A percentile compares a stretch with the other conserved stretches of the same genome.
Evolutionary conservation across 2,113 vertebrate genomes (phyloP).

Genomic region (Aldabrachelys gigantea): DNA sequence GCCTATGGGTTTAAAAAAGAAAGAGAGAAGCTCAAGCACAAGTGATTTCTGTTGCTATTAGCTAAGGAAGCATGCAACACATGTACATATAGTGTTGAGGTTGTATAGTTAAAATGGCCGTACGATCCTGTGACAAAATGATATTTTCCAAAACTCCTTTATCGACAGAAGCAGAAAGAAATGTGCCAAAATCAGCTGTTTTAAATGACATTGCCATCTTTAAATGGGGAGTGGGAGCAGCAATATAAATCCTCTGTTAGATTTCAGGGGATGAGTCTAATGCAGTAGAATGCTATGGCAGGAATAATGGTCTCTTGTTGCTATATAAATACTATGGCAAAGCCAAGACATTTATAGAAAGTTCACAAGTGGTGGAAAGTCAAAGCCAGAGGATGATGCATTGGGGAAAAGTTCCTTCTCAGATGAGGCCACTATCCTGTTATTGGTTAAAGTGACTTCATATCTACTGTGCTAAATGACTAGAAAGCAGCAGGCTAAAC

Average conservation of each 20-base stretch:
- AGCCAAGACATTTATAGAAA: not conserved
- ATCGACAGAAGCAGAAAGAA: not conserved
- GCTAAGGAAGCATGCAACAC: not conserved
- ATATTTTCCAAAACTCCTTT: not conserved
- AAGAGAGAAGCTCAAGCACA: not conserved
- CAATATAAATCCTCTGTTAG: not conserved
- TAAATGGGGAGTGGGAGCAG: not conserved
- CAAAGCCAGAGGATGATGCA: slow-evolving; percentile 57
- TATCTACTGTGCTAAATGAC: slow-evolving; percentile 17
- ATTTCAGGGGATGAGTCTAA: not conserved
- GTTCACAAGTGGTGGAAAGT: slow-evolving; percentile 24
- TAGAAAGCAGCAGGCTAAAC: slow-evolving; percentile 62
- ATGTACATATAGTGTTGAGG: not conserved
- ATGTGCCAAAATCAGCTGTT: not conserved
- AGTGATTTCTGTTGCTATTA: not conserved
- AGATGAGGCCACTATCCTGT: slow-evolving; percentile 59
- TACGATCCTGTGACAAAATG: not conserved
- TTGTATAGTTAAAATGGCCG: not conserved
- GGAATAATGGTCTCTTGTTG: not conserved
- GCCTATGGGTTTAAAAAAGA: not conserved
- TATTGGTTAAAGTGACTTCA: slow-evolving; percentile 72
- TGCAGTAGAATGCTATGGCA: accelerated
- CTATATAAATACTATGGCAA: not conserved
- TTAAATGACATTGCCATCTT: not conserved
- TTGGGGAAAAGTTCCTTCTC: slow-evolving; percentile 47